Base-by-base conservation (phyloP, 1,140 invertebrate genomes). In the Eciton burchellii region DNA sequence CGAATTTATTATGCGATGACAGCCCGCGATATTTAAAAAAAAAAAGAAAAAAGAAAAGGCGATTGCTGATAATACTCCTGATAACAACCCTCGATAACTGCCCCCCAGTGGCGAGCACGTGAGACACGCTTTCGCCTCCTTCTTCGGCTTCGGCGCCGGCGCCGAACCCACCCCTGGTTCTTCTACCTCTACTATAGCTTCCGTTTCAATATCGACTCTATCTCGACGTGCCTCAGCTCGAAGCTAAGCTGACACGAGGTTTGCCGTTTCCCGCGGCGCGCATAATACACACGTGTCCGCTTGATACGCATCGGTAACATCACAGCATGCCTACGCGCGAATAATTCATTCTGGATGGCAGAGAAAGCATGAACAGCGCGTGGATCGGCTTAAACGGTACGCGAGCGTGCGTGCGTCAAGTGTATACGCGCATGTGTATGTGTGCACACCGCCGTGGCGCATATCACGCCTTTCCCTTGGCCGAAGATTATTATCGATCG, bases 401-500 rank as follows among this genome's bases (percentile, higher is more conserved):
- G n/a, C 54, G 0, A 57, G n/a, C 35, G 57, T 49, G 56, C 26
- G 43, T 47, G n/a, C 9, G 19, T 71, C 14, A 26, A 35, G 35
- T 35, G 35, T 35, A 6, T 6, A 6, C 6, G 35, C 6, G 35
- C 2, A 6, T 35, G 35, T 35, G 35, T 35, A 6, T 6, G 35
- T 6, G 52, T 19, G 52, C 19, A 54, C 19, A 54, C n/a, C 21
- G 24, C 5, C 14, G 3, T 14, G 12, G 9, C 12, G 66, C 26
- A 24, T 19, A 8, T 26, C 47, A 21, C 12, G 21, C 6, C 35
- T 29, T 56, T 70, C 19, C 62, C 35, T 68, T 70, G 35, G 49
- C 43, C 74, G 24, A 56, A 65, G 21, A 35, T 43, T 79, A 35
- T 43, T 79, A 79, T 79, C 74, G 74, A 79, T 79, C 49, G 24